Evolutionary conservation across 2,888 invertebrate species (phyloP).

Genomic region (Diplazon laetatorius): DNA sequence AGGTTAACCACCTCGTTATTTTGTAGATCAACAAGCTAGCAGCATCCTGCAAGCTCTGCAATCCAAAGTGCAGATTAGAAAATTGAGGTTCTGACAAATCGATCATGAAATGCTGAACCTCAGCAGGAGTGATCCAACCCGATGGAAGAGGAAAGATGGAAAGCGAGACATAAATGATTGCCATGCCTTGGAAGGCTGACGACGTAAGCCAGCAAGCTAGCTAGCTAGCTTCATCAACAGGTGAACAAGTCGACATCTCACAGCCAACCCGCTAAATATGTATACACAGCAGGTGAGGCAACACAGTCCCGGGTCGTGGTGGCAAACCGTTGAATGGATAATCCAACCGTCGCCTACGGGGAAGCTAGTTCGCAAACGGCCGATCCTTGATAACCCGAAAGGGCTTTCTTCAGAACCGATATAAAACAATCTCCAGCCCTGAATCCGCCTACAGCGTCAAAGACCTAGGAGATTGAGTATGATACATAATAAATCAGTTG

Average conservation of each 20-base stretch:
- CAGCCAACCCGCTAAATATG: conserved; percentile 45
- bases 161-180: too few relatives aligned
- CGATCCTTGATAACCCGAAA: neutral
- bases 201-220: conserved; percentile 24
- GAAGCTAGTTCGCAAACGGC: neutral
- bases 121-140: conserved; percentile 18
- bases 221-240: conserved; percentile 76
- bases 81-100: too few relatives aligned
- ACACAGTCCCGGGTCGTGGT: conserved; percentile 44
- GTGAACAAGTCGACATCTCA: conserved; percentile 73
- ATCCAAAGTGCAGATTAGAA: too few relatives aligned
- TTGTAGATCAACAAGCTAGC: too few relatives aligned
- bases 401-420: neutral
- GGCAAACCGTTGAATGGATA: conserved; percentile 66
- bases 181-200: conserved; percentile 21
- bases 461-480: neutral
- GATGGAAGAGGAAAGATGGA: conserved; percentile 14
- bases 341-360: conserved; percentile 60
- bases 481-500: too few relatives aligned
- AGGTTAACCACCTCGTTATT: too few relatives aligned
- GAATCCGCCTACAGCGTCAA: neutral
- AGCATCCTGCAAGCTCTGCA: too few relatives aligned
- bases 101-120: too few relatives aligned
- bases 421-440: conserved; percentile 16
- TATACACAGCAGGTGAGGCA: conserved; percentile 22